Evolutionary conservation across 1,140 invertebrate genomes (phyloP), one percentile per base, ranked within the genome.

Genomic region (Drosophila subpulchrella): DNA sequence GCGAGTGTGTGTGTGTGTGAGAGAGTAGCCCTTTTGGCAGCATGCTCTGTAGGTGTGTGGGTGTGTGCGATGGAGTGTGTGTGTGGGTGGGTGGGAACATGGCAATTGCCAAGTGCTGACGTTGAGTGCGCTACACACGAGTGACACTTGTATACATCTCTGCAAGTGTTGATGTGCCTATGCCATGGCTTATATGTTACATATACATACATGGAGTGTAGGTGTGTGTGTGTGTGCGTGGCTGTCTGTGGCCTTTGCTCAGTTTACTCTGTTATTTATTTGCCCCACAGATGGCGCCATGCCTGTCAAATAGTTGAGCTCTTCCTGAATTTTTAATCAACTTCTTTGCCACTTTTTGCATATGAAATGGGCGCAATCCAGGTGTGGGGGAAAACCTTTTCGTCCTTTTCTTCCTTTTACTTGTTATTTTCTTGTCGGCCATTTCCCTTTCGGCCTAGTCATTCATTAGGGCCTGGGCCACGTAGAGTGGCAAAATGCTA

Each of bases 281-380:
- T 89, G 81, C 74, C 80, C 63, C 68, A 67, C 77, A 89, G 80
- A 84, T 89, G 56, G 58, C 80, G 60, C 54, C 66, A 60, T 77
- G 79, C 81, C 70, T 84, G 60, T 75, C 85, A 71, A 89, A 89
- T 90, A 85, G 84, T 88, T 89, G 79, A 89, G 85, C 78, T 72
- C 58, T 78, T 84, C 76, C 70, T 89, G 85, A 88, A 89, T 89
- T 89, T 89, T 84, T 90, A 89, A 89, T 89, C 79, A 72, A 89
- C 84, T 89, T 47, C 56, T 56, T 75, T 83, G 61, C 46, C 81
- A 68, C 76, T 68, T 70, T 85, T 80, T 84, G 75, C 75, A 86
- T 86, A 81, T 71, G 75, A 86, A 88, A 78, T 86, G 32, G 54
- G 46, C 13, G 17, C 66, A 67, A 75, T 75, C 55, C 44, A 65